phyloP scores from a whole-genome alignment of 2,888 invertebrate species.

The Hoplodrina blanda region DNA sequence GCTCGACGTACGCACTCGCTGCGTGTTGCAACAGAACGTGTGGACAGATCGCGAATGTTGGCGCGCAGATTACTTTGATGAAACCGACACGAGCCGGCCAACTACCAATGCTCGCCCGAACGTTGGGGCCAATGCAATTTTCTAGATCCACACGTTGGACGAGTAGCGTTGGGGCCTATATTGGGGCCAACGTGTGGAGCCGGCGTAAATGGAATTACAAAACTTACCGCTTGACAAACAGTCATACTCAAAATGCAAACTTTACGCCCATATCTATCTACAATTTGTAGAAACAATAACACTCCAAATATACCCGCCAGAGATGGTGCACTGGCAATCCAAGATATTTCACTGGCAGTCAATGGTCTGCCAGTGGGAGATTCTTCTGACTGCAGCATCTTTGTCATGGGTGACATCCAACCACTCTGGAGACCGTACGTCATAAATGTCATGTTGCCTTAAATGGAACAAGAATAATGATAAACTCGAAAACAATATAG shows the following conservation, averaged over 20 bases:
- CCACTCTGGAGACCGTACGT: slow-evolving; percentile 83
- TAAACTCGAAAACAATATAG: no score
- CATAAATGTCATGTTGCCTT: slow-evolving; percentile 82
- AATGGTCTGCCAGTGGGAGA: slow-evolving; percentile 78
- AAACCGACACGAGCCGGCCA: no score
- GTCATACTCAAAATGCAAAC: slow-evolving; percentile 79
- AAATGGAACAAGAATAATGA: slow-evolving; percentile 29
- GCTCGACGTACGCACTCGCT: no score
- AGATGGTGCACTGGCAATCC: slow-evolving; percentile 83
- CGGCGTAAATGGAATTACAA: no score
- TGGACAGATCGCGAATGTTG: no score
- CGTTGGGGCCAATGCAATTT: no score
- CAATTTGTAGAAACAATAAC: slow-evolving; percentile 77
- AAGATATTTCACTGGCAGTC: slow-evolving; percentile 78
- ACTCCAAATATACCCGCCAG: slow-evolving; percentile 81
- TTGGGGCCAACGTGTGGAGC: no score
- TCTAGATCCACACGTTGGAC: no score
- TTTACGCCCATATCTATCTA: slow-evolving; percentile 84
- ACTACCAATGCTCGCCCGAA: no score
- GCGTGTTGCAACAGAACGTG: no score
- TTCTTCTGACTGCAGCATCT: slow-evolving; percentile 74
- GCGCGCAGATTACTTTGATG: no score
- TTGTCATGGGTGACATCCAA: slow-evolving; percentile 85
- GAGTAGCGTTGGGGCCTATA: no score
- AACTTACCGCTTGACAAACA: slow-evolving; percentile 84